Base-by-base conservation (phyloP, 2,888 invertebrate genomes). In the Caenorhabditis sp. region DNA sequence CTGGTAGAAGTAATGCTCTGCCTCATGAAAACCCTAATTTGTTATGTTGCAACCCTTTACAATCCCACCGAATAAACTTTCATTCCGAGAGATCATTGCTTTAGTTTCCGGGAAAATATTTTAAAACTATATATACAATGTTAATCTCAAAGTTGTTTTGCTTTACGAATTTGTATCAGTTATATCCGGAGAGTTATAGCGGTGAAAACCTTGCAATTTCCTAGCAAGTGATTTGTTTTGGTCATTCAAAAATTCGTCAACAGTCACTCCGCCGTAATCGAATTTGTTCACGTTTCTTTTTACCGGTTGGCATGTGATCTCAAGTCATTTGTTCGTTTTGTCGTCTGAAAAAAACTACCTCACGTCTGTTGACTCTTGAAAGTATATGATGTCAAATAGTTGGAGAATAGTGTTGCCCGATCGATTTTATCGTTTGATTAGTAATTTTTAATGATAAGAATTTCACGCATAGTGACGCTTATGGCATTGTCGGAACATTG, bases 351-450 rank as follows among this genome's bases (percentile, higher is more conserved):
- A 30, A 13, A 32, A 20, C 39, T 39, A 45, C 53, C 17, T 56
- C 35, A 30, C 22, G 46, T 24, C 41, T 43, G 50, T 43, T 27
- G 30, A 53, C 46, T 22, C 45, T 20, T 30, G 50, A 70, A 53
- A 70, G n/a, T n/a, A 70, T 53, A 66, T 58, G 68, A 68, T 68
- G 70, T 59, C 70, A 70, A 70, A 45, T 35, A 43, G 45, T 65
- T 43, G 22, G 58, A 55, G 58, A 68, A 68, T 58, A 48, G n/a
- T 56, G 39, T 45, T 27, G 50, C 32, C 52, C 56, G 50, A 68
- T 68, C 41, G 68, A 58, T 68, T 68, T 58, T 58, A 68, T 58
- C 58, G 58, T 52, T 39, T 68, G 68, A 68, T 68, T 68, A 68
- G 68, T 68, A 68, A 68, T 68, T 37, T 48, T 30, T 17, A 15